Conservation (phyloP, 2,888 invertebrate genomes). For the Pyrrhosoma nymphula region DNA sequence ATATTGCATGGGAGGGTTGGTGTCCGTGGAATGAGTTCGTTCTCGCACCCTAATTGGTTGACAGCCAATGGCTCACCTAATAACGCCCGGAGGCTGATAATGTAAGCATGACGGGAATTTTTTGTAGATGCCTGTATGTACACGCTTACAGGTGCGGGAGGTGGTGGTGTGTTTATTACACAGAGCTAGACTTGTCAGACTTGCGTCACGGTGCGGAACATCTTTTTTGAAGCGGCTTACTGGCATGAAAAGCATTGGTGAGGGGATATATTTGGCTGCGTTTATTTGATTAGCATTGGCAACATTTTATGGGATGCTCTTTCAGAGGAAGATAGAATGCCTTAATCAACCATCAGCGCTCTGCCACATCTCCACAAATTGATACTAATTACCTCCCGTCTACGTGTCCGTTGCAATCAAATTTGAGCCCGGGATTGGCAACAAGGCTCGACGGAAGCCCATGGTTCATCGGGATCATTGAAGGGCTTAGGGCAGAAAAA, state of each 20-base stretch:
- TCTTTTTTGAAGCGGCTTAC: not conserved
- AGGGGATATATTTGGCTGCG: not conserved
- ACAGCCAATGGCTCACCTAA: not conserved
- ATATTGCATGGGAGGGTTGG: too few species aligned
- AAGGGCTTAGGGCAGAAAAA: not conserved
- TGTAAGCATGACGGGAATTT: not conserved
- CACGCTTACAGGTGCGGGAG: not conserved
- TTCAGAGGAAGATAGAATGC: constrained; percentile 39
- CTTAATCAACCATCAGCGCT: constrained; percentile 53
- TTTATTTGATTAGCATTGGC: constrained; percentile 52
- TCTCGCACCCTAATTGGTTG: not conserved
- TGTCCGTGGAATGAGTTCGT: not conserved
- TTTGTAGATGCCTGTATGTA: not conserved
- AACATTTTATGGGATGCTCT: constrained; percentile 55
- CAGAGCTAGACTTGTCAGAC: not conserved
- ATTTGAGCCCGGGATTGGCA: constrained; percentile 22
- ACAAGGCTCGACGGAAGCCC: not conserved
- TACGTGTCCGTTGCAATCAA: constrained; percentile 14
- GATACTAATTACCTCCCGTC: constrained; percentile 35
- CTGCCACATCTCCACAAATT: not conserved
- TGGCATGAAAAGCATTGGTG: not conserved
- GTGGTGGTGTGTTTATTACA: not conserved
- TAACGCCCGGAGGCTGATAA: not conserved
- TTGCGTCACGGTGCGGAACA: not conserved
- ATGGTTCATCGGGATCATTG: not conserved